A percentile compares a stretch with the other conserved stretches of the same genome.
Conservation (phyloP, 2,113 vertebrate genomes). For the Ciconia stormi region DNA sequence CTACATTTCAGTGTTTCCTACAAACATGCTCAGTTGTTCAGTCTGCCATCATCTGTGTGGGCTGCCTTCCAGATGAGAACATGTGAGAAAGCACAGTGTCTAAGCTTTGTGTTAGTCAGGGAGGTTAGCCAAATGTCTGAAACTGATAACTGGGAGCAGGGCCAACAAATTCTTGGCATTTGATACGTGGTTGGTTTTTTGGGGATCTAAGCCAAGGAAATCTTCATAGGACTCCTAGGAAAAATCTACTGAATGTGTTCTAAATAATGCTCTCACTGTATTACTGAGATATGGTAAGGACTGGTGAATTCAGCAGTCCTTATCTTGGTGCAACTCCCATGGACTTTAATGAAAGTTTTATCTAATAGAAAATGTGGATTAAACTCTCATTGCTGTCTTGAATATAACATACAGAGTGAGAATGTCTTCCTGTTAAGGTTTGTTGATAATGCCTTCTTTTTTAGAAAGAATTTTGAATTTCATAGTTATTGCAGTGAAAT, state of each 20-base stretch:
- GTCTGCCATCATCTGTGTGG: neutral
- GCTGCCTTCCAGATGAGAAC: conserved; percentile 16
- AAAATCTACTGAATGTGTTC: neutral
- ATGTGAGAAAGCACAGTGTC: neutral
- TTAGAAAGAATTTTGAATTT: neutral
- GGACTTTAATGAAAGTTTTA: neutral
- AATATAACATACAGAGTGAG: neutral
- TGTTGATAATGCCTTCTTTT: neutral
- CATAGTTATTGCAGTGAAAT: neutral
- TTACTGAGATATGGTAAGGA: neutral
- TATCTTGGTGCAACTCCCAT: neutral
- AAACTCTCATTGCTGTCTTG: neutral
- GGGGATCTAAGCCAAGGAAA: neutral
- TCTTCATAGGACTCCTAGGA: neutral
- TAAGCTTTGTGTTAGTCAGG: neutral
- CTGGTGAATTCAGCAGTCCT: neutral
- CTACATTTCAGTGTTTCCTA: neutral
- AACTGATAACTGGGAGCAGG: conserved; percentile 21
- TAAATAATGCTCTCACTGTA: neutral
- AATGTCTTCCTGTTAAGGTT: neutral
- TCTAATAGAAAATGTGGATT: neutral
- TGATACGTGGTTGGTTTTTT: neutral
- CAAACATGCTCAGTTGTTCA: neutral
- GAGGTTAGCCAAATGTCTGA: conserved; percentile 37
- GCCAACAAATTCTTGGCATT: conserved; percentile 31